These are phyloP conservation scores for Selenia dentaria DNA, from an alignment of 2,888 invertebrate genomes.

Conservation along the genomic window DNA sequence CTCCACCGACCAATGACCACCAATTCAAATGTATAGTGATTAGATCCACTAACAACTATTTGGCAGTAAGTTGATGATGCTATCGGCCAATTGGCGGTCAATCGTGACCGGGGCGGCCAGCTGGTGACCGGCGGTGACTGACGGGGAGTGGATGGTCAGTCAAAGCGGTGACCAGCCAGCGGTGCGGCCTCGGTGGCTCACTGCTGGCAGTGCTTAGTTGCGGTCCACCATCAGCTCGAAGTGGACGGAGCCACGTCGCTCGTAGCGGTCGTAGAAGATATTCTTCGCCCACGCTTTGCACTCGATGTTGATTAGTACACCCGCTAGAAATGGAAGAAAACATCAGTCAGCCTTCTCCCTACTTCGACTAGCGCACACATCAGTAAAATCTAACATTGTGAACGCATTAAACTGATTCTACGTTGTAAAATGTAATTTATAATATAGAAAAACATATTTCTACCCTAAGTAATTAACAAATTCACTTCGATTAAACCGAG, in stretches of 20 bases:
- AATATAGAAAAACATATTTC: no score
- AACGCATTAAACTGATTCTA: no score
- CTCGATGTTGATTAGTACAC: constrained; percentile 96
- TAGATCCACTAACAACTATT: constrained; percentile 46
- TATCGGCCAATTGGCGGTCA: constrained; percentile 38
- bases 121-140: constrained; percentile 3
- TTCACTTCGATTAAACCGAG: no score
- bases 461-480: no score
- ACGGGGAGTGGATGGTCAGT: no score
- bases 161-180: constrained; percentile 4
- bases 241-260: constrained; percentile 96
- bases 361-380: no score
- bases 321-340: constrained; percentile 82
- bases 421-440: no score
- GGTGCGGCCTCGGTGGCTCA: constrained; percentile 38
- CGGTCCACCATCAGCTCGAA: constrained; percentile 96
- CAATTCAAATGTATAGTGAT: constrained; percentile 40
- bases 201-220: constrained; percentile 58
- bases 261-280: constrained; percentile 93
- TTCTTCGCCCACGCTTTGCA: constrained; percentile 97
- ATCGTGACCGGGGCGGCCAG: constrained; percentile 25
- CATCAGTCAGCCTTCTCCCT: no score
- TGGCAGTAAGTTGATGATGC: constrained; percentile 48
- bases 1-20: constrained; percentile 36
- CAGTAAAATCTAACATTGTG: no score